Evolutionary conservation across 2,113 vertebrate species (phyloP).

Genomic region (Sarotherodon lohbergeri): DNA sequence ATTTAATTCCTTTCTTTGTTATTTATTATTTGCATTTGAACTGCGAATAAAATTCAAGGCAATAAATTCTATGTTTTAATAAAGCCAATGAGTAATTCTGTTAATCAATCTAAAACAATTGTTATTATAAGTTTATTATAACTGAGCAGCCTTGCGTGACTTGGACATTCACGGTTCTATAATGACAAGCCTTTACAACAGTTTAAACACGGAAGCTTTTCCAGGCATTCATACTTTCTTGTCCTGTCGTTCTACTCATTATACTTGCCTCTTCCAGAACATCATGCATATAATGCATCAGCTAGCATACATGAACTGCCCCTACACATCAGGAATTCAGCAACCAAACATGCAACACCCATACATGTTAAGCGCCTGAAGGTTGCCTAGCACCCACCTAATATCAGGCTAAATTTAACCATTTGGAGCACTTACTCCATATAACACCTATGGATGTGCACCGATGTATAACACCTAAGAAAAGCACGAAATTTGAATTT

Average conservation of each 20-base stretch:
- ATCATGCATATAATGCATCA: neutral
- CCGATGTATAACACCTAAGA: neutral
- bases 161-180: neutral
- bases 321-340: too few species aligned
- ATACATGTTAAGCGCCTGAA: too few species aligned
- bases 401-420: too few species aligned
- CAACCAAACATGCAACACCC: too few species aligned
- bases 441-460: neutral
- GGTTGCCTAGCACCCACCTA: too few species aligned
- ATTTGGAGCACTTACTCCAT: neutral
- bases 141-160: neutral
- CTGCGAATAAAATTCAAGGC: neutral
- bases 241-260: neutral
- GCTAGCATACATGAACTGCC: too few species aligned
- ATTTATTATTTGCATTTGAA: neutral
- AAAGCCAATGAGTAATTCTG: neutral
- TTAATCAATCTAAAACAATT: neutral
- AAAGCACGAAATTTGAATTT: neutral
- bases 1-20: neutral
- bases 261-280: neutral
- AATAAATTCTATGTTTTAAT: neutral
- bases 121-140: neutral
- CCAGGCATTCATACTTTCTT: neutral
- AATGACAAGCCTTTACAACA: neutral
- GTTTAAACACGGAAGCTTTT: neutral